Evolutionary conservation across 2,888 invertebrate genomes (phyloP).

Genomic region (Drosophila neutralis): DNA sequence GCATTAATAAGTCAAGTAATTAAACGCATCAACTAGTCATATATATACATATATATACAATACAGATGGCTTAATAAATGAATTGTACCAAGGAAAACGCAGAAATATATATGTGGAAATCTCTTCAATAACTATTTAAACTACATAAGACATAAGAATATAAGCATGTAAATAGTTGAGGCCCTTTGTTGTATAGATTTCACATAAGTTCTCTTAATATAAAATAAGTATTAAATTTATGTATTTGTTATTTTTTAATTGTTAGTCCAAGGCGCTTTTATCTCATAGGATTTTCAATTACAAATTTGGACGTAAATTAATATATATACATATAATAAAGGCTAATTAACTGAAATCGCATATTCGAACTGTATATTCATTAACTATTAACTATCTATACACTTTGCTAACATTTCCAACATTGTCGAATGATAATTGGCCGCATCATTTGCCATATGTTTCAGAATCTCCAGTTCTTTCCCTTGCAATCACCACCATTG

Average conservation of each 20-base stretch:
- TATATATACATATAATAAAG: slow-evolving; percentile 48
- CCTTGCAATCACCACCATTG: neutral
- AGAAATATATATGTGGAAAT: slow-evolving; percentile 37
- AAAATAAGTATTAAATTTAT: slow-evolving; percentile 47
- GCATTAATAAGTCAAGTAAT: slow-evolving; percentile 29
- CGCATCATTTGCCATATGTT: neutral
- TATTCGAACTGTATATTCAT: slow-evolving; percentile 1
- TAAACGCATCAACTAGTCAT: slow-evolving; percentile 73
- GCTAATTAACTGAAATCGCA: slow-evolving; percentile 39
- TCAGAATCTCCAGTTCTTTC: neutral
- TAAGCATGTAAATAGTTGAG: slow-evolving; percentile 64
- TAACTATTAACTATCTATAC: neutral
- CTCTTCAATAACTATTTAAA: slow-evolving; percentile 39
- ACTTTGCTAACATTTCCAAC: neutral
- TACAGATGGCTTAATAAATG: slow-evolving; percentile 25
- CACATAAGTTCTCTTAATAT: slow-evolving; percentile 58
- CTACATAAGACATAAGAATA: slow-evolving; percentile 14
- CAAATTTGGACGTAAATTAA: slow-evolving; percentile 44
- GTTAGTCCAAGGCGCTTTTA: slow-evolving; percentile 71
- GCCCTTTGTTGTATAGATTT: slow-evolving; percentile 62
- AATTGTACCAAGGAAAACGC: slow-evolving; percentile 39
- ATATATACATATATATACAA: slow-evolving; percentile 21
- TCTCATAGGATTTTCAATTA: slow-evolving; percentile 60
- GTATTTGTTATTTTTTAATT: slow-evolving; percentile 70
- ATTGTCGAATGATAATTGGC: slow-evolving; percentile 1